Evolutionary conservation across 2,888 invertebrate genomes (phyloP).

Genomic region (Sarcophaga variegata): DNA sequence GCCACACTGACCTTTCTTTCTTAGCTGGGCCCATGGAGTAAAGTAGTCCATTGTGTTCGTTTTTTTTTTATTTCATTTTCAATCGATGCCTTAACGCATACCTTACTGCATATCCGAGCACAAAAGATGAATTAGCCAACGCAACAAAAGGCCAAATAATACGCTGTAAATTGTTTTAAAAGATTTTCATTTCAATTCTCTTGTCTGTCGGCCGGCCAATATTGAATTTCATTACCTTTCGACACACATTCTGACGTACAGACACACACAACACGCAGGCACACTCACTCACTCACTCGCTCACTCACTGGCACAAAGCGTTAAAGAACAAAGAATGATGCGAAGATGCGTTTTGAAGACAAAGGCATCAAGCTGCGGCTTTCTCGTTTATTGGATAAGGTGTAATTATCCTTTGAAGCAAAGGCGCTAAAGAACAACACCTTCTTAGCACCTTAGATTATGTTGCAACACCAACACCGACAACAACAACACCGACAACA

Average conservation of each 20-base stretch:
- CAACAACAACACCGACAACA: constrained; percentile 1
- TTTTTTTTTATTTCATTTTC: constrained; percentile 8
- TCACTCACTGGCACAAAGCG: constrained; percentile 10
- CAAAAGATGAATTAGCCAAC: constrained; percentile 39
- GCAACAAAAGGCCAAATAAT: constrained; percentile 56
- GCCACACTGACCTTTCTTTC: constrained; percentile 62
- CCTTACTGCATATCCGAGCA: background rate
- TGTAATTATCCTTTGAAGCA: constrained; percentile 77
- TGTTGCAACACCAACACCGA: constrained; percentile 3
- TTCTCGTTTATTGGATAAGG: constrained; percentile 73
- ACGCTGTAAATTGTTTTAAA: constrained; percentile 64
- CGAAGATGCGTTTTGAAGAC: constrained; percentile 37
- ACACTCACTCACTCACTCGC: background rate
- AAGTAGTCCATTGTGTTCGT: constrained; percentile 30
- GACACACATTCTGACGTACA: constrained; percentile 27
- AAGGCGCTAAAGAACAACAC: constrained; percentile 80
- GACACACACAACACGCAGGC: background rate
- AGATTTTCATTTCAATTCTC: constrained; percentile 20
- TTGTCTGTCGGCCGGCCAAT: constrained; percentile 14
- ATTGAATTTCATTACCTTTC: constrained; percentile 51
- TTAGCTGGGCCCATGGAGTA: constrained; percentile 35
- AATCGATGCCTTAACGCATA: background rate
- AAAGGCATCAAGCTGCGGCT: constrained; percentile 69
- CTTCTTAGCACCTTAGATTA: constrained; percentile 77
- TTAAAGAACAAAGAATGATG: constrained; percentile 39